A percentile compares a stretch with the other conserved stretches of the same genome.
These are phyloP conservation scores for Clitarchus hookeri DNA, from an alignment of 2,888 invertebrate genomes.

Conservation along the genomic window DNA sequence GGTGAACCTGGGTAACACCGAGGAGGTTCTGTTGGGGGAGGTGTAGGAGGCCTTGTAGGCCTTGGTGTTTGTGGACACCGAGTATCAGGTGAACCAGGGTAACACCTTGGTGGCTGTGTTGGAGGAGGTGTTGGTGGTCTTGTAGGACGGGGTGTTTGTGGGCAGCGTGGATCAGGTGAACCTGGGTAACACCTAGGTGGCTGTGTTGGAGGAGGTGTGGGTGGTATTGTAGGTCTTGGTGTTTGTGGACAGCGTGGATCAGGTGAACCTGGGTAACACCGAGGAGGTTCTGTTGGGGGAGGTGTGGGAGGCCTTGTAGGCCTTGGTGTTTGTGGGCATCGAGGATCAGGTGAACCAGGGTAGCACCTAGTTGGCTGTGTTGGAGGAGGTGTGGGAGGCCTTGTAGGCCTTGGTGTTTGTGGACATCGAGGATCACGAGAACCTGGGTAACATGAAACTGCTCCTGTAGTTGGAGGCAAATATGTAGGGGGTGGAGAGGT, in stretches of 20 bases:
- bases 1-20: neutral
- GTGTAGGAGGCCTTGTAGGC: neutral
- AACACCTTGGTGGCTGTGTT: slow-evolving; percentile 31
- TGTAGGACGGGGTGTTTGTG: slow-evolving; percentile 37
- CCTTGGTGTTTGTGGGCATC: slow-evolving; percentile 29
- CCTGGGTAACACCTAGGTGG: neutral
- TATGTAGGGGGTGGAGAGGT: no score
- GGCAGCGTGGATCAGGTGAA: slow-evolving; percentile 41
- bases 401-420: neutral
- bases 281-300: no score
- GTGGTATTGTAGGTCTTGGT: neutral
- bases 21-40: neutral
- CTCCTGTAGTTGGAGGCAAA: no score
- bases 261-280: neutral
- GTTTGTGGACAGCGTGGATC: neutral
- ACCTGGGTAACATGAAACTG: no score
- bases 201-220: neutral
- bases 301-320: no score
- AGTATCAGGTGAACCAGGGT: slow-evolving; percentile 36
- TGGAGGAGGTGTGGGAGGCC: no score
- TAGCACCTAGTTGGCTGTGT: no score
- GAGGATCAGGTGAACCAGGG: slow-evolving; percentile 30
- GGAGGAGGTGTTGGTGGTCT: slow-evolving; percentile 24
- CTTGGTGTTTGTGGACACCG: neutral
- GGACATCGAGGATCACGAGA: slow-evolving; percentile 36